Evolutionary conservation across 2,113 vertebrate genomes (phyloP), one percentile per base, ranked within the genome.

Genomic region (Caranx ignobilis): DNA sequence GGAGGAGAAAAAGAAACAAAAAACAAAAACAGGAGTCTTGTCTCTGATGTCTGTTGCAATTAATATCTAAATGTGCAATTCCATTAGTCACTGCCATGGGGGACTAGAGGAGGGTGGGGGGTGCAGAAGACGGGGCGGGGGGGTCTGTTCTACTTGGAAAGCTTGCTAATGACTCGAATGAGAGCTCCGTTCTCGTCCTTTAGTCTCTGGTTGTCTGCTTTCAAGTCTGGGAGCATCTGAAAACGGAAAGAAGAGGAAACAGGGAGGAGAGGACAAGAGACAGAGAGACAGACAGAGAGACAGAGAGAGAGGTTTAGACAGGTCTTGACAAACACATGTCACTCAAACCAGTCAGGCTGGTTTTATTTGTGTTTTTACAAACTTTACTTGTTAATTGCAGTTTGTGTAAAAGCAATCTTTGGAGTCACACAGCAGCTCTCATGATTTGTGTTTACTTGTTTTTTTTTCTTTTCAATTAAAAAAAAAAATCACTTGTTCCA

Each of bases 151-250:
- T 93, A 93, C 92, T 93, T 93, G 78, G 92, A 93, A 85, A 93
- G 92, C 89, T 93, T 93, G 92, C 92, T 93, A 92, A 93, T 93
- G 86, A 93, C 92, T 86, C 92, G 92, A 83, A 93, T 93, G 91
- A 93, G 92, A 1, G 92, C 92, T 83, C 98, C 98, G 67, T 99
- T 99, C 95, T 99, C 98, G 90, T 99, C 98, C 94, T 99, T 99
- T 96, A 99, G 96, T 96, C 98, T 97, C 97, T 99, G 98, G 97
- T 99, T 99, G 95, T 99, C 98, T 90, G 97, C 97, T 96, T 99
- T 99, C 95, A 99, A 95, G 94, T 99, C 98, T 92, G 98, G 98
- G 95, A 99, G 95, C 97, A 95, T 99, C 98, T 99, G 92, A 65
- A 94, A 94, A 69, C 89, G 65, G 89, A 75, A 7, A 63, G 73